Percentiles rank a stretch among this genome's conserved stretches.
These are phyloP conservation scores for Paramormyrops kingsleyae DNA, from an alignment of 2,113 vertebrate genomes.

Conservation along the genomic window DNA sequence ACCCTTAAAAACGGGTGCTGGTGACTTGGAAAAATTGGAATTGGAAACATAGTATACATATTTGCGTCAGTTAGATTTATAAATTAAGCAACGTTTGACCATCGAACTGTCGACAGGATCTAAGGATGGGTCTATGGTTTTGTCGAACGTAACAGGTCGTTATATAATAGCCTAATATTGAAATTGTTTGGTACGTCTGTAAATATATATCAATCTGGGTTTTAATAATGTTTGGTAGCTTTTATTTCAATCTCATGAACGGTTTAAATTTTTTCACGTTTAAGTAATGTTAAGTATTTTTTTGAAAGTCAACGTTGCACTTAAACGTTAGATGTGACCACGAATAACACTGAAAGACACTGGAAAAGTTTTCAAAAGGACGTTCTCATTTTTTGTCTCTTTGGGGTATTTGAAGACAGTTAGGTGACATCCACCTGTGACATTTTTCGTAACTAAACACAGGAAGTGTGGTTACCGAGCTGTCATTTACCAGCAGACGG, in stretches of 20 bases:
- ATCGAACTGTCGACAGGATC: background rate
- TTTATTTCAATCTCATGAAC: background rate
- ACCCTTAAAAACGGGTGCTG: background rate
- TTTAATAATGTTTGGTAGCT: background rate
- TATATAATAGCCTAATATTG: background rate
- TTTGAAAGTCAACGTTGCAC: background rate
- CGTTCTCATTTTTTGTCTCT: background rate
- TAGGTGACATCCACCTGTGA: constrained; percentile 34
- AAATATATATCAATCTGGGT: background rate
- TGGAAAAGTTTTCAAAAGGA: background rate
- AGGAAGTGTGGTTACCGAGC: constrained; percentile 57
- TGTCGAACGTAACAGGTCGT: background rate
- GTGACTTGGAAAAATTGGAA: background rate
- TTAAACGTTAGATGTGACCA: background rate
- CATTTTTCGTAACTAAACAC: constrained; percentile 33
- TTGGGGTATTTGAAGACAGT: constrained; percentile 1
- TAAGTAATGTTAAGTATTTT: background rate
- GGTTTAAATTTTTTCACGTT: background rate
- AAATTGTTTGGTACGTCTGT: background rate
- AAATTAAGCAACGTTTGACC: background rate
- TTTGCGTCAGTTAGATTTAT: background rate
- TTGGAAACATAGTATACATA: background rate
- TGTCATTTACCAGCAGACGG: constrained; percentile 36
- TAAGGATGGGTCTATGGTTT: background rate
- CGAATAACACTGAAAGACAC: background rate